Percentiles rank a stretch among this genome's conserved stretches.
Conservation (phyloP, 1,140 invertebrate species). For the Zophobas atratus region DNA sequence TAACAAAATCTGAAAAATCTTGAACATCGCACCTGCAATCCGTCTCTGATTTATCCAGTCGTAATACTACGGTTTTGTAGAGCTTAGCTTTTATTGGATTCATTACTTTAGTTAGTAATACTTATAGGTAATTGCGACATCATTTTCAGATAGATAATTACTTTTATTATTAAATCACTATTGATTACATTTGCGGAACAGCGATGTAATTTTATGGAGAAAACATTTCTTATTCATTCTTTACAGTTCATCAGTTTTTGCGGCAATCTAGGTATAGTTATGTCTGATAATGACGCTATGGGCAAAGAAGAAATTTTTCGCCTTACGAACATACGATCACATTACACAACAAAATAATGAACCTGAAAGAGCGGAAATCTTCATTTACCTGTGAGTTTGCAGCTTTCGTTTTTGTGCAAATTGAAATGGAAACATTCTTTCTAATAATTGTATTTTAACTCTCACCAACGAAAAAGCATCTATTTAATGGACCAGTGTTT, state of each 20-base stretch:
- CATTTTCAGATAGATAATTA: not conserved
- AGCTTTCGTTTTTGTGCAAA: constrained; percentile 9
- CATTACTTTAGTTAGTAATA: not conserved
- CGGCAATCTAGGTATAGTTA: not conserved
- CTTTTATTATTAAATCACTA: not conserved
- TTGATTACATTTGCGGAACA: not conserved
- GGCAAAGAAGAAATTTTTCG: not conserved
- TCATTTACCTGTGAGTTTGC: not conserved
- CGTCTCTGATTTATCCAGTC: no score
- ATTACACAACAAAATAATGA: constrained; percentile 5
- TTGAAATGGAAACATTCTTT: not conserved
- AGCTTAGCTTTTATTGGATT: not conserved
- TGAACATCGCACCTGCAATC: no score
- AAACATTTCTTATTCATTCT: not conserved
- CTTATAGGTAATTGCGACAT: not conserved
- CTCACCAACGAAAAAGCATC: not conserved
- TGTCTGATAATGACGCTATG: not conserved
- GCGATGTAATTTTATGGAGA: not conserved
- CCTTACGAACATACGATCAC: not conserved
- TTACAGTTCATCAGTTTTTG: not conserved
- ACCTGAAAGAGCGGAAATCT: constrained; percentile 1
- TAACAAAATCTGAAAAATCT: no score
- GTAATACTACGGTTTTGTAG: no score
- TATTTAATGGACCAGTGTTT: not conserved
- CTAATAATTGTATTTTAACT: not conserved